Evolutionary conservation across 2,113 vertebrate species (phyloP).

Genomic region (Ammodramus savannarum): DNA sequence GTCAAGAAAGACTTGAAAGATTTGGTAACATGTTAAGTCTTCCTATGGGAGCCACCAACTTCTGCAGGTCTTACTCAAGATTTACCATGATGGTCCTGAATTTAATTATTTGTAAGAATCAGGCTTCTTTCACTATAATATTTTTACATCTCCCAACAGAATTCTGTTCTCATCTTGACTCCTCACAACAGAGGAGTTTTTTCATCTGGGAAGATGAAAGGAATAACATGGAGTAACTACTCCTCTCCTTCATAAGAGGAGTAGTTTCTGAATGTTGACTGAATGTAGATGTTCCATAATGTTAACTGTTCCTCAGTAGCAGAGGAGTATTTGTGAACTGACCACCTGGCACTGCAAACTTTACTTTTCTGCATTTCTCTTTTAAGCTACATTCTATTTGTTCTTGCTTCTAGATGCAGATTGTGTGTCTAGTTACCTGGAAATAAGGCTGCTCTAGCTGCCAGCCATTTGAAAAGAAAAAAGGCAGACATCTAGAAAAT

Average conservation of each 20-base stretch:
- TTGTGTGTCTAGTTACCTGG: background rate
- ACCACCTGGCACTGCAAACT: background rate
- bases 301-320: background rate
- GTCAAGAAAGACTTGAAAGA: background rate
- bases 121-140: too few relatives aligned
- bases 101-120: too few relatives aligned
- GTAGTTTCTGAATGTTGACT: background rate
- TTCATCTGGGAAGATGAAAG: too few relatives aligned
- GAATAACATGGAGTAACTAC: too few relatives aligned
- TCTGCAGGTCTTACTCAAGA: too few relatives aligned
- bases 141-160: too few relatives aligned
- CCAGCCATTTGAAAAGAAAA: background rate
- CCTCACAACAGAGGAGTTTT: too few relatives aligned
- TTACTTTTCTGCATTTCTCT: background rate
- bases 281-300: background rate
- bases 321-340: background rate
- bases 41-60: too few relatives aligned
- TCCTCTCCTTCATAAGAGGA: background rate
- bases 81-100: too few relatives aligned
- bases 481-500: constrained; percentile 4
- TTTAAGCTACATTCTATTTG: background rate
- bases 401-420: background rate
- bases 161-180: too few relatives aligned
- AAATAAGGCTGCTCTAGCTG: background rate
- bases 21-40: background rate